Evolutionary conservation across 2,797 vertebrate genomes (phyloP), one percentile per base, ranked within the genome.

Genomic region (Melopsittacus undulatus): DNA sequence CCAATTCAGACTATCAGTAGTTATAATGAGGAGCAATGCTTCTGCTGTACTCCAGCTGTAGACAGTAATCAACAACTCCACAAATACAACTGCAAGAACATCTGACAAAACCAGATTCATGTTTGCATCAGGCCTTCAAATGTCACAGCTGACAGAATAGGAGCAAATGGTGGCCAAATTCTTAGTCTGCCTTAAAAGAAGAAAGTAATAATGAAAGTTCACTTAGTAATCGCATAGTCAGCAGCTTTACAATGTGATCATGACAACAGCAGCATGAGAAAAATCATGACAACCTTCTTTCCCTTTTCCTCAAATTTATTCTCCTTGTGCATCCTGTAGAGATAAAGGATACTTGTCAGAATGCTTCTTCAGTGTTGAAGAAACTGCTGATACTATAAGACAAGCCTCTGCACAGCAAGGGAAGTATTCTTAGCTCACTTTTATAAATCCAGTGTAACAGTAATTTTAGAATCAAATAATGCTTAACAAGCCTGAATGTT

Each of bases 321-420:
- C 27, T 67, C 49, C 72, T 69, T 84, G 76, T 79, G 67, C 54
- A 82, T 51, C 59, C 42, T 73, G 27, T 49, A 51, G 87, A 83
- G 67, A 94, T 73, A 89, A 90, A 94, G 70, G 17, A 54, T 68
- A 84, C 62, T 93, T 88, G 59, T 75, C 80, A 88, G 45, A 90
- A 89, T 68, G 63, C 29, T 87, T 83, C 66, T 78, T 67, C 36
- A 42, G 26, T 57, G 52, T 75, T 77, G 88, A 22, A 87, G 52
- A 59, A 38, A 61, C 14, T 64, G 52, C 62, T 83, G 62, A 93
- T 67, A 68, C 15, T 36, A 57, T 45, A 88, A 45, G 62, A 54
- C 51, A 74, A 81, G 49, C 19, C 52, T 76, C 83, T 70, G 40
- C 16, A 43, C 8, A 91, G 46, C 15, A 66, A 82, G 5, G 90